A percentile compares a stretch with the other conserved stretches of the same genome.
Evolutionary conservation across 2,888 invertebrate genomes (phyloP).

Genomic region (Furcula furcula): DNA sequence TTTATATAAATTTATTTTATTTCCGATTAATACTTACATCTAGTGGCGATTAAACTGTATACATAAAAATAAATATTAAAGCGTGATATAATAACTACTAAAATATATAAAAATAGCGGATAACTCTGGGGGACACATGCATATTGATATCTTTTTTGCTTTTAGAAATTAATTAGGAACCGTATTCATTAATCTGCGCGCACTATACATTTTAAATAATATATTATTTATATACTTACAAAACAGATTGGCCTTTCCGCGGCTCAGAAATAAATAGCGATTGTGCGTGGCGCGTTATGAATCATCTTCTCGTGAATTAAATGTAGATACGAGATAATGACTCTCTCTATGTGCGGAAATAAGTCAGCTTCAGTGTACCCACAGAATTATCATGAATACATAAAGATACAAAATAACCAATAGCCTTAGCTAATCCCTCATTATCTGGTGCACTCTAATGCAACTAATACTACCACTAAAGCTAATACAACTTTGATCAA

Average conservation of each 20-base stretch:
- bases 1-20: constrained; percentile 9
- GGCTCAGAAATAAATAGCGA: too few species aligned
- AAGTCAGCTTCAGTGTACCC: neutral
- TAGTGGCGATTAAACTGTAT: constrained; percentile 31
- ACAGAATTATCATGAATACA: constrained; percentile 2
- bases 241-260: too few species aligned
- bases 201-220: too few species aligned
- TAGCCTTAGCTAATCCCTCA: constrained; percentile 6
- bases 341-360: too few species aligned
- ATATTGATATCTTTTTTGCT: too few species aligned
- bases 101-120: constrained; percentile 7
- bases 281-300: too few species aligned
- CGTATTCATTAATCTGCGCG: too few species aligned
- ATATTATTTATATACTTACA: too few species aligned
- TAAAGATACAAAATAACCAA: constrained; percentile 10
- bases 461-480: constrained; percentile 29
- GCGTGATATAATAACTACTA: constrained; percentile 16
- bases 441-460: constrained; percentile 31
- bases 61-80: constrained; percentile 26
- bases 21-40: constrained; percentile 24
- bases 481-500: constrained; percentile 37
- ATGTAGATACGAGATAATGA: too few species aligned
- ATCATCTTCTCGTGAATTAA: too few species aligned
- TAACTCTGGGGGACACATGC: too few species aligned
- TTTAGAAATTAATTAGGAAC: too few species aligned